A percentile compares a stretch with the other conserved stretches of the same genome.
phyloP scores from a whole-genome alignment of 2,888 invertebrate genomes.

The Lamellibrachia columna region DNA sequence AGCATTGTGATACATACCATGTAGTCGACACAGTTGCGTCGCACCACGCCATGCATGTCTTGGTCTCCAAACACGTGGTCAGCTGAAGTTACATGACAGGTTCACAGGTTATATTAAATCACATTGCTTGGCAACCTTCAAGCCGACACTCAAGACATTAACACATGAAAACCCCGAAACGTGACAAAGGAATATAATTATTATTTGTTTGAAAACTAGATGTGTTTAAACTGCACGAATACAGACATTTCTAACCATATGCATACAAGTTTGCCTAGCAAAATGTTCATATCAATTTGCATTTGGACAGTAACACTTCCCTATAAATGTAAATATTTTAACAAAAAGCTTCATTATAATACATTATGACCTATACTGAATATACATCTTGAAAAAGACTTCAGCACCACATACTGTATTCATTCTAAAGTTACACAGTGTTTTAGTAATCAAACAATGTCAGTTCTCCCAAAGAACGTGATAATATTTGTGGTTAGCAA shows the following conservation, averaged over 20 bases:
- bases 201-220: too few species aligned
- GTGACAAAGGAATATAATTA: too few species aligned
- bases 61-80: slow-evolving; percentile 91
- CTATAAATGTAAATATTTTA: slow-evolving; percentile 28
- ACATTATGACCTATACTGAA: too few species aligned
- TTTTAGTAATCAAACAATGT: neutral
- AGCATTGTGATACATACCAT: slow-evolving; percentile 72
- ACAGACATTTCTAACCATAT: neutral
- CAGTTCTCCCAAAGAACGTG: neutral
- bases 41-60: slow-evolving; percentile 84
- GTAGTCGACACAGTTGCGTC: slow-evolving; percentile 89
- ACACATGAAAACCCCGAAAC: too few species aligned
- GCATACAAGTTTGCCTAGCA: neutral
- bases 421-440: neutral
- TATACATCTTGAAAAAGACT: too few species aligned
- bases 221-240: neutral
- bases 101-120: neutral
- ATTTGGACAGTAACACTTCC: neutral
- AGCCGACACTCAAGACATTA: too few species aligned
- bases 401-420: too few species aligned
- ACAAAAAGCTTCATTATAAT: neutral
- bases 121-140: too few species aligned
- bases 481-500: neutral
- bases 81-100: slow-evolving; percentile 68
- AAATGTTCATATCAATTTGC: neutral